Evolutionary conservation across 2,113 vertebrate species (phyloP), one percentile per base, ranked within the genome.

Genomic region (Acanthisitta chloris): DNA sequence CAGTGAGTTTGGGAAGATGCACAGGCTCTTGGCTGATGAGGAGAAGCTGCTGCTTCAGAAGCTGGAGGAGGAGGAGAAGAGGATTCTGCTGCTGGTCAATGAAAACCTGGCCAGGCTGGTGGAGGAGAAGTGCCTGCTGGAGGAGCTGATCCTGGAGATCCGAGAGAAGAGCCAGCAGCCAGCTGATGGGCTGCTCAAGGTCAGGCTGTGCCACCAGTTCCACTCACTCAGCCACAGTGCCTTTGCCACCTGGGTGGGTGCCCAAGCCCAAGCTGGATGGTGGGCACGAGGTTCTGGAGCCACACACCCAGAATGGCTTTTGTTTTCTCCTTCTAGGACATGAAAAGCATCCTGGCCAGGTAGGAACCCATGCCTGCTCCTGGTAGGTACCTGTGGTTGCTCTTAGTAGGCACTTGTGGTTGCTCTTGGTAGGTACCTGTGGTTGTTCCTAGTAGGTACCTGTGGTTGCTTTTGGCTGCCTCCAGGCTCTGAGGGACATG

Each of bases 51-150:
- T 97, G 57, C 92, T 97, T 26, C 94, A 96, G 88, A 96, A 94
- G 80, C 86, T 97, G 86, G 96, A 96, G 80, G 85, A 94, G 65
- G 96, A 97, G 24, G 96, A 97, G 82, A 95, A 94, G 57, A 21
- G 8, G 48, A 96, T 97, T 78, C 93, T 96, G n/a, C 55, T 94
- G 72, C 15, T 38, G 72, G 90, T 97, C 69, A 90, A n/a, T 57
- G 90, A 95, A 88, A 97, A 95, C 69, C 31, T 95, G 77, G 19
- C 52, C 40, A 81, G 24, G 40, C 33, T 96, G 72, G 59, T 83
- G 79, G 51, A 96, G 24, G 88, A 94, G 82, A 96, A 77, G 69
- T 88, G 45, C 19, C 59, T 92, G 31, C 59, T 96, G 64, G 94
- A 95, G n/a, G 72, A 93, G 12, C 59, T 97, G 67, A 92, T 94